Conservation (phyloP, 2,888 invertebrate genomes). For the Onchidella celtica region DNA sequence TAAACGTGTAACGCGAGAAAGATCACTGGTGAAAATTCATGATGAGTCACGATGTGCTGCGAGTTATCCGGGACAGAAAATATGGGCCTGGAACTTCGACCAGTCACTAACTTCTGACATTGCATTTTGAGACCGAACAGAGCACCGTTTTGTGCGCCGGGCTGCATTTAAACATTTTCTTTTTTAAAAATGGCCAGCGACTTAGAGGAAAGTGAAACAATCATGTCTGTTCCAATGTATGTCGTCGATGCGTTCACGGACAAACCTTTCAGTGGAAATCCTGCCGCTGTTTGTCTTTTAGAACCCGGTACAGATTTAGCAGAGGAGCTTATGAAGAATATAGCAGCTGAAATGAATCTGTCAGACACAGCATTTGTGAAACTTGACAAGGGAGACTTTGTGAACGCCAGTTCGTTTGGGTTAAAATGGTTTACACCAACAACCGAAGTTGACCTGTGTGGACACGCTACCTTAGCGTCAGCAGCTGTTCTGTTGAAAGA, state of each 20-base stretch:
- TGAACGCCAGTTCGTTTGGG: constrained; percentile 70
- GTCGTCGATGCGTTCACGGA: constrained; percentile 83
- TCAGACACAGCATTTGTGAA: constrained; percentile 82
- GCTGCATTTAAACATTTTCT: too few species aligned
- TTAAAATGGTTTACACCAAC: constrained; percentile 83
- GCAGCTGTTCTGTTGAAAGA: constrained; percentile 81
- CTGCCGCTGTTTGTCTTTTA: constrained; percentile 82
- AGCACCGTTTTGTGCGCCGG: too few species aligned
- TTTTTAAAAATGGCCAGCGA: constrained; percentile 29
- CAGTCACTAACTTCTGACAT: too few species aligned
- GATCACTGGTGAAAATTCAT: too few species aligned
- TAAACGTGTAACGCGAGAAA: too few species aligned
- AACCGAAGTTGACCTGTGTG: constrained; percentile 82
- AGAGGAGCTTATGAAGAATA: constrained; percentile 80
- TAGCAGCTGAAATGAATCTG: constrained; percentile 83
- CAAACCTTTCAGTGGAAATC: constrained; percentile 82
- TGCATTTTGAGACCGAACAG: too few species aligned
- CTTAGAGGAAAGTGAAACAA: too few species aligned
- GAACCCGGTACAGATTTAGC: constrained; percentile 59
- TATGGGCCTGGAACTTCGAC: too few species aligned
- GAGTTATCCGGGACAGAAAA: not conserved
- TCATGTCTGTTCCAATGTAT: constrained; percentile 66
- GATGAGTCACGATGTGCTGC: not conserved
- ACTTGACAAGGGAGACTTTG: constrained; percentile 30
- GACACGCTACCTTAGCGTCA: constrained; percentile 83